Evolutionary conservation across 2,888 invertebrate species (phyloP), one percentile per base, ranked within the genome.

Genomic region (Brachyptera putata): DNA sequence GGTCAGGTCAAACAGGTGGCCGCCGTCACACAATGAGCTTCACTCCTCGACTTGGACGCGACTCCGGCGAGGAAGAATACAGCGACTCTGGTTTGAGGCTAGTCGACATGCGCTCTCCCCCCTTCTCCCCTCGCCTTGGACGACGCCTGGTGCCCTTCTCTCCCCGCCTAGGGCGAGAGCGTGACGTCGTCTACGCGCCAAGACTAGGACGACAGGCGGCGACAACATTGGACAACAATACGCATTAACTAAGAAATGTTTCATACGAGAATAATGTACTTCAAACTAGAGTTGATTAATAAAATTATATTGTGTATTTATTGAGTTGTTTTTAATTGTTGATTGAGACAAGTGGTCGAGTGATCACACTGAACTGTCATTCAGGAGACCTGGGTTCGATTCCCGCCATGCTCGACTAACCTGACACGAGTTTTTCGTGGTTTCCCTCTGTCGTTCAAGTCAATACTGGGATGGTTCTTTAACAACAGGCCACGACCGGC

Each of bases 31-130:
- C 43, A 5, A 39, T 72, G 13, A 73, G 73, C 58, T 79, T 77
- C 65, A 77, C 76, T 58, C 79, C 79, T 62, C 74, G 80, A 66
- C 71, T 79, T 61, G 80, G 80, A 46, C 74, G 79, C 64, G 77
- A 77, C 56, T 69, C 71, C 18, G 66, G 66, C 1, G 71, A 72
- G 56, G 69, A 70, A 5, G 57, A 46, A 14, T 70, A 65, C 63
- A 4, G 25, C 4, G 59, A 41, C 43, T 5, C 24, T 1, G 46
- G 24, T n/a, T 3, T 4, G 24, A 21, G 46, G n/a, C 46, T 46
- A 2, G 68, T 75, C 61, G 69, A 67, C 11, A 61, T 69, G 2
- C 69, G 70, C 36, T 67, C 71, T 1, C 75, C 77, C 55, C 78
- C 78, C 63, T 79, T 78, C 67, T 73, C 77, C 57, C 76, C 79